These are phyloP conservation scores for Stichodactyla helianthus DNA, from an alignment of 64 coral and sea anemone species.

Conservation along the genomic window DNA sequence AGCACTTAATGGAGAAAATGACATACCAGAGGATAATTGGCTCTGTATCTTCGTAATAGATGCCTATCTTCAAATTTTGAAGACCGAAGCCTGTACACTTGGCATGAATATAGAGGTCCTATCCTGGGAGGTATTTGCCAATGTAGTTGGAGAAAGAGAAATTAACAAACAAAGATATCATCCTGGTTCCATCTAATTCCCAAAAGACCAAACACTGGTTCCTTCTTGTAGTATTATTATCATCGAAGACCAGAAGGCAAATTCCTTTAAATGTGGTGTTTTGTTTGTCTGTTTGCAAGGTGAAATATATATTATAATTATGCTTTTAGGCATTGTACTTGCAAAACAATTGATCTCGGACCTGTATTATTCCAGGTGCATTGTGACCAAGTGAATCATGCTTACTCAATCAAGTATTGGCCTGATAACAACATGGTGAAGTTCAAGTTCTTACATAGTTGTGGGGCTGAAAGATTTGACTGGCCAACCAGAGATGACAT, in stretches of 20 bases:
- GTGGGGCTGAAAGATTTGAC: neutral
- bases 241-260: constrained; percentile 16
- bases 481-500: constrained; percentile 28
- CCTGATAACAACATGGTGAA: neutral
- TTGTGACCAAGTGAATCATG: constrained; percentile 37
- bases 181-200: constrained; percentile 27
- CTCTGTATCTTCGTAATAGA: neutral
- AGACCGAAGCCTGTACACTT: neutral
- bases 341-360: too few relatives aligned
- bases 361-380: constrained; percentile 26
- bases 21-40: neutral
- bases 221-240: neutral
- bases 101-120: neutral
- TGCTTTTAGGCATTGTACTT: too few relatives aligned
- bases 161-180: neutral
- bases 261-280: constrained; percentile 34
- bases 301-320: too few relatives aligned
- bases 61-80: neutral
- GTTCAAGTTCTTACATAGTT: constrained; percentile 28
- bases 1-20: neutral
- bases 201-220: constrained; percentile 33
- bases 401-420: constrained; percentile 6
- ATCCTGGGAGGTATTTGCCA: neutral
- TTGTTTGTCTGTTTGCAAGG: constrained; percentile 4
- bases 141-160: neutral